Base-by-base conservation (phyloP, 2,113 vertebrate species). In the Rissa tridactyla region DNA sequence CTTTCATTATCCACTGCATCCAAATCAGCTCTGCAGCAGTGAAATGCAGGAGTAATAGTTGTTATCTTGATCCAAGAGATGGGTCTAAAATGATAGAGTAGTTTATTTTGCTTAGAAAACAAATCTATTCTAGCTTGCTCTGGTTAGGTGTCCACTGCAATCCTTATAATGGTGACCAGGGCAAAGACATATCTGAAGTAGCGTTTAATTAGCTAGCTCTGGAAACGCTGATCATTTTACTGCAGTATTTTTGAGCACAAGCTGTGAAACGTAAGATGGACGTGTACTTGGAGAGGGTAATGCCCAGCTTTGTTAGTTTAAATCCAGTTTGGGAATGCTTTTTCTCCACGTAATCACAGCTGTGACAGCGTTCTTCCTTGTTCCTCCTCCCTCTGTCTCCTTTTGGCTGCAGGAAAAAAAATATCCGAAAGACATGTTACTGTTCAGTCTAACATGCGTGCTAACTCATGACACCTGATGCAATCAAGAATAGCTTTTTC, bases 1-100 rank as follows among this genome's bases (percentile, higher is more conserved):
- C 73, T 94, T 97, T 94, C 83, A 89, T 97, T 95, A 96, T 81
- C 66, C 70, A 85, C 54, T 97, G 96, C 91, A 95, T 94, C 86
- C 86, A 92, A 85, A 91, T 95, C 70, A 90, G 46, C 84, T 92
- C 86, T 55, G 29, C 26, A 0, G 58, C 78, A 87, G 71, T 47
- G 84, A 91, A 92, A 94, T 89, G 71, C 78, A 51, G 66, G 70
- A 95, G 89, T 90, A 95, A 80, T 86, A 92, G 92, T 79, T 95
- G 91, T 97, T 95, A 90, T 91, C 92, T 77, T 80, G 73, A 82
- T 87, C 84, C 29, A 72, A 94, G 66, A 89, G 81, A 87, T 82
- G 71, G 18, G 34, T 79, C 84, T 80, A 70, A 97, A 96, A 95
- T 95, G 86, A 91, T 36, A 77, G 90, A 92, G 79, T 90, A 91